These are phyloP conservation scores for Eupithecia inturbata DNA, from an alignment of 2,888 invertebrate genomes.

Conservation along the genomic window DNA sequence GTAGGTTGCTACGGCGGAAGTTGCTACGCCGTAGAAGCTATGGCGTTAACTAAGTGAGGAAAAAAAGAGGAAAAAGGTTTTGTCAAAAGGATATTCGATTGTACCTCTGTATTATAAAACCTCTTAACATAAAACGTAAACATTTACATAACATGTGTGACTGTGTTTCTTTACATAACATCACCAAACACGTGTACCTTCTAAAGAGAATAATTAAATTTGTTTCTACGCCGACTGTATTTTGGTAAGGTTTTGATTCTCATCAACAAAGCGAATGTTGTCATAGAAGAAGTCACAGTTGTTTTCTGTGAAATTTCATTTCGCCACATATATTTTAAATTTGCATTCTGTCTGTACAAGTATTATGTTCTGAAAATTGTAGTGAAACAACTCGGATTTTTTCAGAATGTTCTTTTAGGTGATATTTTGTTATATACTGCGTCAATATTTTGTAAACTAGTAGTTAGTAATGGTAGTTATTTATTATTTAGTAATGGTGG, in stretches of 20 bases:
- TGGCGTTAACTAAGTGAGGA: not conserved
- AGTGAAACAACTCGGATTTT: too few relatives aligned
- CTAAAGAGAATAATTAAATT: conserved; percentile 60
- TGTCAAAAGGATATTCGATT: not conserved
- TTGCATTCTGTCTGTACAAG: not conserved
- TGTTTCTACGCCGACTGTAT: conserved; percentile 58
- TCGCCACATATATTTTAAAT: not conserved
- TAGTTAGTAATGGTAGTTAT: too few relatives aligned
- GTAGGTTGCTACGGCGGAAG: too few relatives aligned
- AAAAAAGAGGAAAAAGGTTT: not conserved
- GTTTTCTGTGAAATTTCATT: not conserved
- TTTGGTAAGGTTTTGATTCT: conserved; percentile 76
- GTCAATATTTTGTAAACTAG: too few relatives aligned
- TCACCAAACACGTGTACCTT: conserved; percentile 34
- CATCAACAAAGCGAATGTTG: conserved; percentile 74
- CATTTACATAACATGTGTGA: conserved; percentile 29
- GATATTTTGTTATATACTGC: too few relatives aligned
- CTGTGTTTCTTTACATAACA: conserved; percentile 5
- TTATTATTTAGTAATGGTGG: too few relatives aligned
- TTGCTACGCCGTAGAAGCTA: not conserved
- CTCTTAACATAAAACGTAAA: not conserved
- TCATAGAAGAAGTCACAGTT: conserved; percentile 37
- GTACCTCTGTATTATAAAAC: not conserved
- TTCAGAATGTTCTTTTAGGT: too few relatives aligned
- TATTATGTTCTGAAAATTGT: too few relatives aligned